Percentiles rank a stretch among this genome's conserved stretches.
These are phyloP conservation scores for Cancer borealis DNA, from an alignment of 2,888 invertebrate genomes.

Conservation along the genomic window DNA sequence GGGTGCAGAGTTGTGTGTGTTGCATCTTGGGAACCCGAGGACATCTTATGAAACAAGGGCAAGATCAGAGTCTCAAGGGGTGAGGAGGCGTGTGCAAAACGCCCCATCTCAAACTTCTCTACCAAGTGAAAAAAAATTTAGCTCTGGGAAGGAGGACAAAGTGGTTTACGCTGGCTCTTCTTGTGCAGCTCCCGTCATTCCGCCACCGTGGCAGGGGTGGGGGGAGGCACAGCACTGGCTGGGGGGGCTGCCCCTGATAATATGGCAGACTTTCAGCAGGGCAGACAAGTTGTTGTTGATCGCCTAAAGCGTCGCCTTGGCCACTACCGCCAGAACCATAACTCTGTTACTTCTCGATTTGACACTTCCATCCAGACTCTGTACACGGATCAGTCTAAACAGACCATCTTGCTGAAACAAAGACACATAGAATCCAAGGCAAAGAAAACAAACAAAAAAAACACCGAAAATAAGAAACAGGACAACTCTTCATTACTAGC, in stretches of 20 bases:
- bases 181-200: constrained; percentile 71
- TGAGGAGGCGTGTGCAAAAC: constrained; percentile 43
- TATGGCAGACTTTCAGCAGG: constrained; percentile 77
- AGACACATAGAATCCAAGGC: constrained; percentile 94
- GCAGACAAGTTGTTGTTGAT: constrained; percentile 88
- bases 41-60: constrained; percentile 43
- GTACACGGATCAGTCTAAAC: constrained; percentile 94
- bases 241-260: constrained; percentile 76
- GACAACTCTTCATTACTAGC: constrained; percentile 74
- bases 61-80: neutral
- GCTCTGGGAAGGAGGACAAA: constrained; percentile 56
- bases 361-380: constrained; percentile 92
- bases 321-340: constrained; percentile 91
- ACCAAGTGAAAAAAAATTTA: constrained; percentile 50
- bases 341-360: constrained; percentile 91
- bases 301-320: constrained; percentile 91
- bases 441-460: constrained; percentile 90
- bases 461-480: constrained; percentile 85
- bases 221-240: constrained; percentile 74
- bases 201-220: constrained; percentile 76
- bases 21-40: neutral
- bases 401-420: constrained; percentile 92
- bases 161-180: constrained; percentile 72
- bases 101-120: constrained; percentile 29
- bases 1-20: constrained; percentile 18